Evolutionary conservation across 2,888 invertebrate species (phyloP).

Genomic region (Athripsodes cinereus): DNA sequence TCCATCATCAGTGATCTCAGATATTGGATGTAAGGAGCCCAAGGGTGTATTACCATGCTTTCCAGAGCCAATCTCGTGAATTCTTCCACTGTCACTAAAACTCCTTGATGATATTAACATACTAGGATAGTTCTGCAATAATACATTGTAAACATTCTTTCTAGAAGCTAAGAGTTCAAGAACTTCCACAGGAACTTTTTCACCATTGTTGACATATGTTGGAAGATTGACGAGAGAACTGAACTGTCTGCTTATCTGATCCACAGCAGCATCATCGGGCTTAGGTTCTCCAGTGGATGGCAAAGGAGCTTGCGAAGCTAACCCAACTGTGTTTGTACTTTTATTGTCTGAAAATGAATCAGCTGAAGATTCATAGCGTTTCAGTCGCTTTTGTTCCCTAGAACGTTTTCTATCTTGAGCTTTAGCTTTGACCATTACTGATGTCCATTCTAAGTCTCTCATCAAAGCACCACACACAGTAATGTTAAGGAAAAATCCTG

Average conservation of each 20-base stretch:
- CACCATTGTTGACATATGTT: constrained; percentile 73
- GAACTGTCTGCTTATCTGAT: constrained; percentile 49
- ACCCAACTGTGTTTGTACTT: constrained; percentile 59
- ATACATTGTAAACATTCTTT: constrained; percentile 63
- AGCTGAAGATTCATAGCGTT: constrained; percentile 57
- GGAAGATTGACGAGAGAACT: constrained; percentile 81
- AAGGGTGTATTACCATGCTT: constrained; percentile 32
- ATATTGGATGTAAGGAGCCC: constrained; percentile 44
- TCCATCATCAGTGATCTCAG: constrained; percentile 38
- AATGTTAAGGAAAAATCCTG: constrained; percentile 75
- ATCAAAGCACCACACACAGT: constrained; percentile 77
- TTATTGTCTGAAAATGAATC: constrained; percentile 66
- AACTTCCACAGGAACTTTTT: constrained; percentile 71
- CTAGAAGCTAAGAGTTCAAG: constrained; percentile 64
- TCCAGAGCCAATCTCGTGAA: constrained; percentile 36
- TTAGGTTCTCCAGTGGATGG: constrained; percentile 27
- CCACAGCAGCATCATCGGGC: constrained; percentile 26
- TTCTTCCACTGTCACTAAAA: constrained; percentile 58
- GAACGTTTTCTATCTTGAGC: constrained; percentile 57
- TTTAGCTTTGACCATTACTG: constrained; percentile 54
- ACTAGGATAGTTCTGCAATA: constrained; percentile 70
- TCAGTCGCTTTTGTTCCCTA: constrained; percentile 51
- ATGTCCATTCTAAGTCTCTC: constrained; percentile 59
- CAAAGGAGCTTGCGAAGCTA: constrained; percentile 43
- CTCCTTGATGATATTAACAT: constrained; percentile 65